Evolutionary conservation across 2,797 vertebrate species (phyloP), one percentile per base, ranked within the genome.

Genomic region (Phrynocephalus forsythii): DNA sequence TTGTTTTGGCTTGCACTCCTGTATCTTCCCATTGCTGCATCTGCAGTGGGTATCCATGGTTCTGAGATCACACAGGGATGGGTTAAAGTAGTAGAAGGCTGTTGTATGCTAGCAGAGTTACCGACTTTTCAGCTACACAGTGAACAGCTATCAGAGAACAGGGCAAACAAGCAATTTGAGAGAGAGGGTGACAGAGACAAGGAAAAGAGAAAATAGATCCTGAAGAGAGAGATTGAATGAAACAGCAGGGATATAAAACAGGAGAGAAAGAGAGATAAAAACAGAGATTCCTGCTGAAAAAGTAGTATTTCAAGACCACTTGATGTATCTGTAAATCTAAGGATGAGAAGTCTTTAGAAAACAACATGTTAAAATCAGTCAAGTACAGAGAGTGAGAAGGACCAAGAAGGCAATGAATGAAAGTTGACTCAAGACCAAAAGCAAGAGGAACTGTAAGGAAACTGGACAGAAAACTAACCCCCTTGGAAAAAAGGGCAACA

Each of bases 71-170:
- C 96, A 90, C 84, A 90, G 96, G 96, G 96, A 96, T 96, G 96
- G 96, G 96, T 96, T 96, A 96, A 96, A 97, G 96, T 96, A 96
- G 96, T 90, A 82, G 94, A 95, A 95, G 96, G 96, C 96, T 93
- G 95, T 94, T 94, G 95, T 93, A 95, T 95, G 93, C 92, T 94
- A 94, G 92, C 93, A 2, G 95, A 96, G 95, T 96, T 95, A 95
- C 91, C 91, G 95, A 94, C 94, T 96, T 96, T 94, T 95, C 94
- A 95, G 95, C 92, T 95, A 94, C 94, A 93, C 95, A 91, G 93
- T 94, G 94, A 93, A 95, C 92, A 91, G 94, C 93, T 92, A 95
- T 93, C 90, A 94, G 73, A 92, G 92, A 93, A 24, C 78, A 78
- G 66, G 66, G 50, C 75, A 63, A 56, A 82, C n/a, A 30, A 79